Base-by-base conservation (phyloP, 2,888 invertebrate genomes). In the Aphrophora alni region DNA sequence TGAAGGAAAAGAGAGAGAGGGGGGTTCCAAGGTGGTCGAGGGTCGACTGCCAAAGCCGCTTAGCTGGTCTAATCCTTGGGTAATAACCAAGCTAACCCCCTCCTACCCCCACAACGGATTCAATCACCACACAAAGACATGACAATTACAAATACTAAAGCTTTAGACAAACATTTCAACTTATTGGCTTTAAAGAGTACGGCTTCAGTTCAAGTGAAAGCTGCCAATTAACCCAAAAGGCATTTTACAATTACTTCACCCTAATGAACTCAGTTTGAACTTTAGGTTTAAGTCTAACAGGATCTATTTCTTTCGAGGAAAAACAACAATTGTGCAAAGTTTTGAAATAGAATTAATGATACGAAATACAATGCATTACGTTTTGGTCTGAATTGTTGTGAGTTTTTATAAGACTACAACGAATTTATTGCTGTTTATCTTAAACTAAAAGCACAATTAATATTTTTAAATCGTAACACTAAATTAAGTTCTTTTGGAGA, bases 121-220 rank as follows among this genome's bases (percentile, higher is more conserved):
- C 77, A 77, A 71, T 59, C 59, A 59, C 59, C 59, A 38, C 77
- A 68, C 51, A n/a, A n/a, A 51, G 78, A 78, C 78, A 78, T 78
- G 78, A 78, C 78, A 78, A 78, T 78, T 78, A 78, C 78, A 78
- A 78, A 78, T 78, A 72, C 78, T 59, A 59, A 59, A 21, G 59
- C 59, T 59, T 59, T 59, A 59, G 21, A 59, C 59, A 59, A 59
- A 59, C 59, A 59, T 21, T n/a, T 21, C n/a, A 21, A n/a, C 59
- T 59, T 59, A 59, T 59, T 59, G 59, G 59, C 59, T 59, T 59
- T n/a, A 21, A 33, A 59, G 8, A 2, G 59, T 59, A 21, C 5
- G 21, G 59, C 59, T 59, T 59, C 59, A 14, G 10, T 10, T 10
- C 4, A 10, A 10, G 33, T 33, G 4, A 4, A 33, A 33, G 33